Conservation (phyloP, 2,888 invertebrate species). For the Callyntrura sp. region DNA sequence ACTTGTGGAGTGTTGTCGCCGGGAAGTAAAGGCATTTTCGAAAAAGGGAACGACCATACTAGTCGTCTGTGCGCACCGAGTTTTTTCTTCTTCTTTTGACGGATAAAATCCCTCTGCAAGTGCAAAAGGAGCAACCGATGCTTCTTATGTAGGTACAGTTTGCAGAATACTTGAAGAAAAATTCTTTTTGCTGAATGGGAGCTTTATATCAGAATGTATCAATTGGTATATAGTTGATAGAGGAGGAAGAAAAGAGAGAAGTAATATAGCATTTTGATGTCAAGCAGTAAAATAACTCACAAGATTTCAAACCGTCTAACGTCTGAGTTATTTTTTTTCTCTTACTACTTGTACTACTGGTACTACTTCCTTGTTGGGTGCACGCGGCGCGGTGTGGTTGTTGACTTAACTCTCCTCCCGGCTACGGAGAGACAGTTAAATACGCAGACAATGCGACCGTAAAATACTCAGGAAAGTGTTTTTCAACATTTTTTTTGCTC, state of each 20-base stretch:
- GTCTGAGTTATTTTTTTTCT: slow-evolving; percentile 4
- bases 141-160: slow-evolving; percentile 19
- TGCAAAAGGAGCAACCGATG: no score
- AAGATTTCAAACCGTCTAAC: slow-evolving; percentile 61
- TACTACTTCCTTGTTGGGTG: no score
- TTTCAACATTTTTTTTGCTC: neutral
- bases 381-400: neutral
- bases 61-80: neutral
- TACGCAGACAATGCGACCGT: neutral
- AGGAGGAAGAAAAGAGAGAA: slow-evolving; percentile 31
- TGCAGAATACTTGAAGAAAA: neutral
- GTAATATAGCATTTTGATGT: slow-evolving; percentile 52
- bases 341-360: no score
- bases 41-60: neutral
- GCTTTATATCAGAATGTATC: slow-evolving; percentile 19
- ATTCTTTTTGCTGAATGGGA: slow-evolving; percentile 15
- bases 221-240: neutral
- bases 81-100: neutral
- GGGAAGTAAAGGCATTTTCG: slow-evolving; percentile 6
- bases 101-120: slow-evolving; percentile 11
- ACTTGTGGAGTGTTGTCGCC: slow-evolving; percentile 19
- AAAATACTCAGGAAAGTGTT: neutral
- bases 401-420: slow-evolving; percentile 11
- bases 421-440: slow-evolving; percentile 26
- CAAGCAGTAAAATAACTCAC: slow-evolving; percentile 58